These are phyloP conservation scores for Hyperoplus immaculatus DNA, from an alignment of 2,797 vertebrate genomes.

Conservation along the genomic window DNA sequence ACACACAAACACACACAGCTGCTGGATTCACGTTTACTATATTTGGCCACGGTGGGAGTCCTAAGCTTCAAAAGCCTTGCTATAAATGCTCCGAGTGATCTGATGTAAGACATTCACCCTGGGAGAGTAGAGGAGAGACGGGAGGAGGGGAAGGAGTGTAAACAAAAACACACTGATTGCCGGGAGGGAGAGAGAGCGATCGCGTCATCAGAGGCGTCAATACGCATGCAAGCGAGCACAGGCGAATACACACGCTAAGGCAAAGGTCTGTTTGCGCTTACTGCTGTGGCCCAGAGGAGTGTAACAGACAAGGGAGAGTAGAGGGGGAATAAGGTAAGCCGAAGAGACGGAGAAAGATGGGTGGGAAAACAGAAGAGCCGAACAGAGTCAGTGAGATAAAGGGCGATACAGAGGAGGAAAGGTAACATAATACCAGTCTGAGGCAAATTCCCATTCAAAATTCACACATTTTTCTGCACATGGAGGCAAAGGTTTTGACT, in stretches of 20 bases:
- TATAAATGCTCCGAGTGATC: conserved; percentile 79
- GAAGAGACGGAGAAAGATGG: not conserved
- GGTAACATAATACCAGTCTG: not conserved
- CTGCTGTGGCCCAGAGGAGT: conserved; percentile 9
- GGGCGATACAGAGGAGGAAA: not conserved
- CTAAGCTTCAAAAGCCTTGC: conserved; percentile 82
- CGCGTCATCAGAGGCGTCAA: conserved; percentile 22
- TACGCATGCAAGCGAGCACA: conserved; percentile 11
- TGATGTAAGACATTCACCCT: conserved; percentile 75
- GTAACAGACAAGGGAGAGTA: not conserved
- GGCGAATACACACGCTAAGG: not conserved
- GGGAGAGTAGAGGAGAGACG: conserved; percentile 53
- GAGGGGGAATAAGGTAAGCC: not conserved
- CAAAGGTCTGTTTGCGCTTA: conserved; percentile 54
- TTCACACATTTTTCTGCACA: not conserved
- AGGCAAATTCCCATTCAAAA: not conserved
- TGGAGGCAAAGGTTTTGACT: not conserved
- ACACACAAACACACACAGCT: conserved; percentile 44
- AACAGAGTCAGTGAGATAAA: not conserved
- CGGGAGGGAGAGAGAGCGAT: conserved; percentile 32
- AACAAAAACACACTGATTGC: conserved; percentile 70
- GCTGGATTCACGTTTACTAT: conserved; percentile 79
- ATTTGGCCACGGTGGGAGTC: conserved; percentile 81
- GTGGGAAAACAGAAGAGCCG: not conserved
- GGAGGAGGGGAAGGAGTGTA: conserved; percentile 46